A percentile compares a stretch with the other conserved stretches of the same genome.
phyloP scores from a whole-genome alignment of 2,888 invertebrate genomes.

The Anodontia alba region DNA sequence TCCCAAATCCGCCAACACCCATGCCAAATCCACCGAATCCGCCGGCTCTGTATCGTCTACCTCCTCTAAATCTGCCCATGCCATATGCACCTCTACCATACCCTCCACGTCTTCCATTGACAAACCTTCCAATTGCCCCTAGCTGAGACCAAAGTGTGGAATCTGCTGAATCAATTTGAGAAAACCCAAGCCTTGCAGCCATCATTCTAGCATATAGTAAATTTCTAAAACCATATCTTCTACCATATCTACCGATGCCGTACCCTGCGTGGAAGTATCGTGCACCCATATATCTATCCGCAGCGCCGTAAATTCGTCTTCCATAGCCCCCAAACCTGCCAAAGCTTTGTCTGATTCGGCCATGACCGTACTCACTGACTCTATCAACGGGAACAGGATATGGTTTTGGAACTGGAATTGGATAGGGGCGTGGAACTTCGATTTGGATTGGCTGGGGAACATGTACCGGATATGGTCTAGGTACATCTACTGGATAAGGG shows the following conservation, averaged over 20 bases:
- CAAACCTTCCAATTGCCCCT: neutral
- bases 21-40: neutral
- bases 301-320: too few relatives aligned
- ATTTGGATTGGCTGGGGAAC: constrained; percentile 49
- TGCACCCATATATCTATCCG: neutral
- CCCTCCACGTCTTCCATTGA: neutral
- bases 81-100: neutral
- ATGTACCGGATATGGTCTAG: constrained; percentile 24
- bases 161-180: neutral
- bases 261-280: neutral
- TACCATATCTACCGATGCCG: neutral
- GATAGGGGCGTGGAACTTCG: constrained; percentile 45
- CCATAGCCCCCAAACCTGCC: neutral
- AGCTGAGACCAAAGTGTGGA: neutral
- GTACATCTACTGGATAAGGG: constrained; percentile 42
- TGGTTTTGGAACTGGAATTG: constrained; percentile 43
- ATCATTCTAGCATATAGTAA: neutral
- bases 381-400: constrained; percentile 29
- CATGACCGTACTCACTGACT: neutral
- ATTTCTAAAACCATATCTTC: neutral
- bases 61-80: neutral
- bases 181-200: neutral
- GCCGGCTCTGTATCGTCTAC: neutral
- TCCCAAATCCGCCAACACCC: neutral
- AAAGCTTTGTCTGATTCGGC: neutral